Conservation (phyloP, 2,888 invertebrate genomes). For the Operophtera brumata region DNA sequence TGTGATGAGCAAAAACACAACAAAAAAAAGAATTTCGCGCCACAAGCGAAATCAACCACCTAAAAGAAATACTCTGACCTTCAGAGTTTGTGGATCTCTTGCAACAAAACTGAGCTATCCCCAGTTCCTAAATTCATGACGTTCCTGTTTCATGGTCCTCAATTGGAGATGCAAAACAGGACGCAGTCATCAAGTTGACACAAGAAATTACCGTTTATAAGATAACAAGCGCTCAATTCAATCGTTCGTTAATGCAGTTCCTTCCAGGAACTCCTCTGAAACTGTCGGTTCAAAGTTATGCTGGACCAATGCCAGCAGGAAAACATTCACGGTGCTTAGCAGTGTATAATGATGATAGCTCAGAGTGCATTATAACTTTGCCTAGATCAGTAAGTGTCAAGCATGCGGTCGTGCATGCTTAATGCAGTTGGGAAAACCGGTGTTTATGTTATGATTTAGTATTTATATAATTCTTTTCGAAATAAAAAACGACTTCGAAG, state of each 20-base stretch:
- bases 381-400: constrained; percentile 20
- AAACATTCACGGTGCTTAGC: constrained; percentile 31
- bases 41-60: too few relatives aligned
- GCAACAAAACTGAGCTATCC: too few relatives aligned
- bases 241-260: constrained; percentile 14
- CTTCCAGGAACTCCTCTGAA: constrained; percentile 35
- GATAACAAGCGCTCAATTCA: constrained; percentile 20
- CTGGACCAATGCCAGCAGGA: constrained; percentile 44
- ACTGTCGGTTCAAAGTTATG: constrained; percentile 28
- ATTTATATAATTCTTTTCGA: constrained; percentile 9
- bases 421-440: constrained; percentile 21
- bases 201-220: constrained; percentile 10
- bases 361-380: constrained; percentile 23
- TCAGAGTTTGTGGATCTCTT: too few relatives aligned
- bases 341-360: constrained; percentile 26
- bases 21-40: too few relatives aligned
- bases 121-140: neutral
- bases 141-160: neutral
- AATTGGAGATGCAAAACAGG: neutral
- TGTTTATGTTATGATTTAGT: constrained; percentile 15
- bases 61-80: too few relatives aligned
- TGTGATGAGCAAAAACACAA: too few relatives aligned
- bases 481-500: too few relatives aligned
- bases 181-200: neutral
- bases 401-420: constrained; percentile 21